Evolutionary conservation across 1,140 invertebrate species (phyloP).

Genomic region (Dendroctonus valens): DNA sequence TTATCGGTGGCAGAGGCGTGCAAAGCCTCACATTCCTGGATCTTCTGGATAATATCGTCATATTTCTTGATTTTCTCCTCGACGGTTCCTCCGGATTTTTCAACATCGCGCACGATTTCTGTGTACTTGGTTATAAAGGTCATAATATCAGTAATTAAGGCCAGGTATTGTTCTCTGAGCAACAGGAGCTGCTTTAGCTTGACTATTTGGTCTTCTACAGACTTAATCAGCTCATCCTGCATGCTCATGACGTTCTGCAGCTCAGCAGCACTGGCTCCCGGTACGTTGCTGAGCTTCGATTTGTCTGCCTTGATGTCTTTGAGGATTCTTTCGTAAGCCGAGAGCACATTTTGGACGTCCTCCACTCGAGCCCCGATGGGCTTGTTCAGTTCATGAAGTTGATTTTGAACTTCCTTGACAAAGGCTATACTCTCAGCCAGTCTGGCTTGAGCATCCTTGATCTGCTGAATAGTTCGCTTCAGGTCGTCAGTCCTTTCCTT

Average conservation of each 20-base stretch:
- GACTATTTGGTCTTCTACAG: constrained; percentile 80
- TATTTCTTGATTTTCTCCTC: constrained; percentile 88
- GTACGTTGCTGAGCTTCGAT: constrained; percentile 72
- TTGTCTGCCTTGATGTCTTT: constrained; percentile 79
- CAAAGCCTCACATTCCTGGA: constrained; percentile 85
- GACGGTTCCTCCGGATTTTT: constrained; percentile 73
- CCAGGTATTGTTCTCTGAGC: constrained; percentile 82
- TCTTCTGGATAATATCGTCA: constrained; percentile 78
- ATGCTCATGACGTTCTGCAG: constrained; percentile 75
- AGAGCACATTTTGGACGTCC: constrained; percentile 76
- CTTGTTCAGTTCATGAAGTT: constrained; percentile 78
- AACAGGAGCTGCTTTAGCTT: constrained; percentile 73
- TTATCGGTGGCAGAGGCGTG: constrained; percentile 84
- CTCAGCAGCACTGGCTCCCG: constrained; percentile 71
- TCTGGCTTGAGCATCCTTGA: constrained; percentile 72
- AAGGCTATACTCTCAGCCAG: constrained; percentile 78
- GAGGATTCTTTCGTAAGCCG: constrained; percentile 76
- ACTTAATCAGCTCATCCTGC: constrained; percentile 79
- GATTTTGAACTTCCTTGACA: constrained; percentile 75
- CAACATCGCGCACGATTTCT: constrained; percentile 79
- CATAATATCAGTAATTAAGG: constrained; percentile 81
- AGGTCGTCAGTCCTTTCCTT: constrained; percentile 71
- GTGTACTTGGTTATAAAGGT: constrained; percentile 85
- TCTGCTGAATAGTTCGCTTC: constrained; percentile 72
- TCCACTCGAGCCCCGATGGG: constrained; percentile 82